These are phyloP conservation scores for Melinaea menophilus DNA, from an alignment of 2,888 invertebrate species.

Conservation along the genomic window DNA sequence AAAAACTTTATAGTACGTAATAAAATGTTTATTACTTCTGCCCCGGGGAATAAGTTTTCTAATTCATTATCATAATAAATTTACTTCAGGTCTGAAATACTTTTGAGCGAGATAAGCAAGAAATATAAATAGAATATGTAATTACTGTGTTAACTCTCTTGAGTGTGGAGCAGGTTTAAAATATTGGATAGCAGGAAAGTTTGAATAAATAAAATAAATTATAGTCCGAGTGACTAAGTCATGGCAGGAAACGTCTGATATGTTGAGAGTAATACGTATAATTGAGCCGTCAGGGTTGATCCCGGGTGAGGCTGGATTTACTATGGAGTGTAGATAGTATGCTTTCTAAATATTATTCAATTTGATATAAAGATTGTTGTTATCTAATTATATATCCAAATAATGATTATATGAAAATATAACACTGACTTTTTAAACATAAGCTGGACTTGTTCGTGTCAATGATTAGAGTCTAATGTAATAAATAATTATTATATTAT, in stretches of 20 bases:
- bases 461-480: too few species aligned
- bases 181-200: conserved; percentile 7
- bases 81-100: not conserved
- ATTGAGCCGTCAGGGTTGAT: conserved; percentile 32
- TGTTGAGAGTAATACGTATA: conserved; percentile 22
- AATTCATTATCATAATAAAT: conserved; percentile 5
- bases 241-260: conserved; percentile 6
- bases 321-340: conserved; percentile 11
- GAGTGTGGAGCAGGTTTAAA: not conserved
- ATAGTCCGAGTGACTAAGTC: conserved; percentile 1
- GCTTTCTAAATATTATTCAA: not conserved
- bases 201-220: conserved; percentile 8
- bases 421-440: too few species aligned
- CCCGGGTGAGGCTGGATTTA: conserved; percentile 26
- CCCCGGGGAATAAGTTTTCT: not conserved
- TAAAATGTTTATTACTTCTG: conserved; percentile 15
- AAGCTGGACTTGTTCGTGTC: too few species aligned
- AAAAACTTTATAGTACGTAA: conserved; percentile 23
- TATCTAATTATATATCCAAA: too few species aligned
- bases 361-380: too few species aligned
- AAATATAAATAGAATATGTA: not conserved
- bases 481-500: too few species aligned
- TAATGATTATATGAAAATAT: too few species aligned
- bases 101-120: not conserved
- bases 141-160: not conserved